These are phyloP conservation scores for Pterocles burchelli DNA, from an alignment of 2,113 vertebrate species.

Conservation along the genomic window DNA sequence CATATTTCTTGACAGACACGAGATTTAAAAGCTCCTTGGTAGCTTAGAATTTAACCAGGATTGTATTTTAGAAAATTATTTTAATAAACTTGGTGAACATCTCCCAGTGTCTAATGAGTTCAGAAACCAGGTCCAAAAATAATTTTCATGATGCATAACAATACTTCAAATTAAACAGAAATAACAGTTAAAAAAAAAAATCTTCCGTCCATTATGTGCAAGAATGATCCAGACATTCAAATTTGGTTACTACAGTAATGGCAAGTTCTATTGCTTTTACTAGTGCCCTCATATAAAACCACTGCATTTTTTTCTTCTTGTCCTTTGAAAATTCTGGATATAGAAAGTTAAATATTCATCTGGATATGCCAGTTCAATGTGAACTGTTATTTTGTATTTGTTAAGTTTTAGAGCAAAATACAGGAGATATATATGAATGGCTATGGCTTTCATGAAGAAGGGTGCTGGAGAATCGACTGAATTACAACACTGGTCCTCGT, in stretches of 20 bases:
- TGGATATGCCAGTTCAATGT: background rate
- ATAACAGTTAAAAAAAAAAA: background rate
- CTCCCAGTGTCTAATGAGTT: background rate
- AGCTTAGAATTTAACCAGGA: background rate
- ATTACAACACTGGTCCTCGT: background rate
- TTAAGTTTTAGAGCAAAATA: background rate
- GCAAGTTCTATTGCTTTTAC: background rate
- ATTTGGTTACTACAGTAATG: background rate
- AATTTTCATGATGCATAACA: background rate
- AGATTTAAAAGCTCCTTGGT: background rate
- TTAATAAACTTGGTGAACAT: background rate
- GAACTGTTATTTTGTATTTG: background rate
- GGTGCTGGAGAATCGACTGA: background rate
- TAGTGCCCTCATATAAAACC: background rate
- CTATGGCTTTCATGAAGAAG: background rate
- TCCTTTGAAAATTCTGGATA: background rate
- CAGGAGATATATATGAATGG: background rate
- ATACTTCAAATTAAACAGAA: background rate
- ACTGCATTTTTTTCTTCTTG: background rate
- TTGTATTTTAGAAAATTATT: background rate
- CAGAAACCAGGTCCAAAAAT: background rate
- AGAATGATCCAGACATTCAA: background rate
- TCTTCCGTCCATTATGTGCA: background rate
- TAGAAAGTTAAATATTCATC: background rate
- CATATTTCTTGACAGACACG: background rate